Evolutionary conservation across 2,113 vertebrate genomes (phyloP).

Genomic region (Campylomormyrus tamandua): DNA sequence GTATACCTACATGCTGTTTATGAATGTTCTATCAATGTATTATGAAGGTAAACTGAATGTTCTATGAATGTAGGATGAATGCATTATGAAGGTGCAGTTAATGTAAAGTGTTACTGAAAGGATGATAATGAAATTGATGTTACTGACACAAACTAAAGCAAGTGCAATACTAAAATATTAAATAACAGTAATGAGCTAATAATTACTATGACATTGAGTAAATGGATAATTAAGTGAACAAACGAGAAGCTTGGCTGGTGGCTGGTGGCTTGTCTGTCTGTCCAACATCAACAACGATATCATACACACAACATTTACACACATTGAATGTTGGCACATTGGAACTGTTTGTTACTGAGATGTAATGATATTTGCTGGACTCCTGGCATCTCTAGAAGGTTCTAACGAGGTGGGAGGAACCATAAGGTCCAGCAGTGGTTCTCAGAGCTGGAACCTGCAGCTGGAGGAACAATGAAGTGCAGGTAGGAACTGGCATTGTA

Average conservation of each 20-base stretch:
- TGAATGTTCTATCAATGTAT: neutral
- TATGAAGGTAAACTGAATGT: neutral
- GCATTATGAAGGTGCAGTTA: neutral
- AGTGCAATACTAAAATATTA: neutral
- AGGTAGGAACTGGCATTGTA: neutral
- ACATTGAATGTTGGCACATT: neutral
- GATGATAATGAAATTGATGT: neutral
- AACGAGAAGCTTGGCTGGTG: neutral
- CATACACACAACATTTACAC: neutral
- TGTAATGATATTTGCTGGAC: neutral
- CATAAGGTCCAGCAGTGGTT: neutral
- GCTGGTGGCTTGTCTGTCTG: neutral
- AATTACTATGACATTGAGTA: neutral
- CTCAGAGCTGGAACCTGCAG: neutral
- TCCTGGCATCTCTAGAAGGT: neutral
- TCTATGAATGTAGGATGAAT: neutral
- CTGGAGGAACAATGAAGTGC: neutral
- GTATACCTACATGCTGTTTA: neutral
- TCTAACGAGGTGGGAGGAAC: neutral
- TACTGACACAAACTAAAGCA: neutral
- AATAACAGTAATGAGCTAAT: neutral
- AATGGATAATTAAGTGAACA: neutral
- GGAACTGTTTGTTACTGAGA: neutral
- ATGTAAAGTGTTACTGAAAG: neutral
- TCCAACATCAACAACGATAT: too few relatives aligned